phyloP scores from a whole-genome alignment of 1,140 invertebrate species.

The Atta cephalotes region DNA sequence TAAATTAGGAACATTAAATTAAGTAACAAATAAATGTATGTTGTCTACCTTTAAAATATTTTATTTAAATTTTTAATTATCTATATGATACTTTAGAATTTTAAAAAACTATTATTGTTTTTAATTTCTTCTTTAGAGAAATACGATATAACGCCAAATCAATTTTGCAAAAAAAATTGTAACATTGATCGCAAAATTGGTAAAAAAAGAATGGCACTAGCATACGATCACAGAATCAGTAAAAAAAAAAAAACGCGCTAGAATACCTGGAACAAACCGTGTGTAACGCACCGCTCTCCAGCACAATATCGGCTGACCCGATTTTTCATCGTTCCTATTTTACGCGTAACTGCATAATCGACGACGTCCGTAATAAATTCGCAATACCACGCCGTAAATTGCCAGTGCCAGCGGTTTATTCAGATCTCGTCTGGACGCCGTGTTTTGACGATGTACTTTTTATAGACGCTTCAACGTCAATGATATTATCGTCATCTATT shows the following conservation, averaged over 20 bases:
- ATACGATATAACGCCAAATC: neutral
- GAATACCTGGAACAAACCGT: slow-evolving; percentile 11
- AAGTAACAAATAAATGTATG: neutral
- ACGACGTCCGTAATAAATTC: slow-evolving; percentile 70
- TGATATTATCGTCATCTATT: neutral
- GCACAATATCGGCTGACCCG: slow-evolving; percentile 47
- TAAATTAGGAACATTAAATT: neutral
- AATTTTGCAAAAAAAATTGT: slow-evolving; percentile 18
- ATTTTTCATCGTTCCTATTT: slow-evolving; percentile 63
- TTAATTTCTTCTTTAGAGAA: neutral
- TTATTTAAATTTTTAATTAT: neutral
- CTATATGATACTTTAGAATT: neutral
- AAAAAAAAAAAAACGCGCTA: neutral
- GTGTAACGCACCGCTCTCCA: slow-evolving; percentile 26
- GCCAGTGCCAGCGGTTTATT: slow-evolving; percentile 39
- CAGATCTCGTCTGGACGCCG: neutral
- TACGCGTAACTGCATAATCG: slow-evolving; percentile 70
- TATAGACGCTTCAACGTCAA: slow-evolving; percentile 2
- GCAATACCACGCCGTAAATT: slow-evolving; percentile 59
- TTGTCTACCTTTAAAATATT: neutral
- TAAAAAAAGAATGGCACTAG: neutral
- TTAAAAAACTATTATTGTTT: neutral
- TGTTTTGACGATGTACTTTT: slow-evolving; percentile 29
- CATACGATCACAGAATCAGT: slow-evolving; percentile 19
- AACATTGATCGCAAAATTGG: neutral